Evolutionary conservation across 1,140 invertebrate genomes (phyloP), one percentile per base, ranked within the genome.

Genomic region (Aphaenogaster rudis): DNA sequence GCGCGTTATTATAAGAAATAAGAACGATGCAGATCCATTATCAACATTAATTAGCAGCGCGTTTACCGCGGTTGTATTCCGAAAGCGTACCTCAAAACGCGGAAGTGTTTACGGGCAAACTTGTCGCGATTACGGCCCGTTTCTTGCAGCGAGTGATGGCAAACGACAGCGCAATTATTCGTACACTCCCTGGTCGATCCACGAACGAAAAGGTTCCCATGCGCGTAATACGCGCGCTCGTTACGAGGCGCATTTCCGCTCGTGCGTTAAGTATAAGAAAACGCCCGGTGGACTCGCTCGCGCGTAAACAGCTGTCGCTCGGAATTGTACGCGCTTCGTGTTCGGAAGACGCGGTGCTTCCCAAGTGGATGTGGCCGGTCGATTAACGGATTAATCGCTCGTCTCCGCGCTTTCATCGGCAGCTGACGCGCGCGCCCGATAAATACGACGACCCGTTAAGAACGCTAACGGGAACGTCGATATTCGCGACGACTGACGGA

Each of bases 331-430:
- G 79, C 50, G 63, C 50, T 54, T 80, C 13, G 67, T 21, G 66
- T 71, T 71, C 48, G 64, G n/a, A 36, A 61, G 67, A 50, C 67
- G 79, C 80, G 52, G 28, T 45, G 36, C 67, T 82, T 72, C 54
- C 21, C 28, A 21, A 82, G 52, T 82, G 39, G 80, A 82, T 74
- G 54, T 50, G 69, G 69, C 36, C 80, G 80, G 69, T 63, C 80
- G 80, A 84, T 84, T 84, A 84, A 84, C 80, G 80, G 80, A 84
- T 84, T 84, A 84, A 84, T 84, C 80, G 80, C 54, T 74, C 69
- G 39, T 74, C 69, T 76, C 69, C 69, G 15, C 69, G 80, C 80
- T 84, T 84, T 84, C 80, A 76, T 84, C 80, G 80, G 69, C 80
- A 84, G 69, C 80, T 84, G 80, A 84, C 80, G 69, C 63, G 69